phyloP scores from a whole-genome alignment of 64 coral and sea anemone genomes.

The Astreopora myriophthalma region DNA sequence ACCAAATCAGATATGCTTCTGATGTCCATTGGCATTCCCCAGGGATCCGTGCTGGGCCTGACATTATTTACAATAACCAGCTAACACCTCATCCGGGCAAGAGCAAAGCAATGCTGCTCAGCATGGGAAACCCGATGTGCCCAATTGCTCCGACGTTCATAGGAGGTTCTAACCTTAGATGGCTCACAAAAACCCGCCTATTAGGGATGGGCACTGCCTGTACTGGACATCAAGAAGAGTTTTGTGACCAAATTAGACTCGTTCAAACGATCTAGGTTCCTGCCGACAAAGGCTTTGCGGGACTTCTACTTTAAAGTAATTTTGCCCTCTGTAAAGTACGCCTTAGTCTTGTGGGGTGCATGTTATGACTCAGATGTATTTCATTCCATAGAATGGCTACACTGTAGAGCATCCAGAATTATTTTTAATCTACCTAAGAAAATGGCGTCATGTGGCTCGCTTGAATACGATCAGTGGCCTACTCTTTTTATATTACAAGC shows the following conservation, averaged over 20 bases:
- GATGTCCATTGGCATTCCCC: too few relatives aligned
- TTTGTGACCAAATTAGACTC: neutral
- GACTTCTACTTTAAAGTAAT: too few relatives aligned
- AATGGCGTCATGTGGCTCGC: neutral
- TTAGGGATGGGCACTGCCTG: neutral
- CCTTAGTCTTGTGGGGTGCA: neutral
- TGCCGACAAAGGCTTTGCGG: neutral
- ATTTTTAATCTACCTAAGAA: neutral
- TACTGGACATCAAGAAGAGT: neutral
- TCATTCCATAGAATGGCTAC: neutral
- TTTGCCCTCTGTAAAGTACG: neutral
- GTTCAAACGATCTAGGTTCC: neutral
- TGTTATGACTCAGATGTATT: neutral
- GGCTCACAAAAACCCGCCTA: neutral
- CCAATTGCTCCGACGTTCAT: neutral
- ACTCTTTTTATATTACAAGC: neutral
- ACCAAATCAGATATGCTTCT: too few relatives aligned
- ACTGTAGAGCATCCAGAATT: neutral
- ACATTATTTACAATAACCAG: too few relatives aligned
- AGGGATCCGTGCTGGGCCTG: too few relatives aligned
- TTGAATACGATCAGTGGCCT: neutral
- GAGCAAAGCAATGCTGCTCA: too few relatives aligned
- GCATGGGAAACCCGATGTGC: neutral
- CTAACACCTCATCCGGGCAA: too few relatives aligned
- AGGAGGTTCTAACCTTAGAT: neutral